These are phyloP conservation scores for Syrista parreyssii DNA, from an alignment of 2,888 invertebrate species.

Conservation along the genomic window DNA sequence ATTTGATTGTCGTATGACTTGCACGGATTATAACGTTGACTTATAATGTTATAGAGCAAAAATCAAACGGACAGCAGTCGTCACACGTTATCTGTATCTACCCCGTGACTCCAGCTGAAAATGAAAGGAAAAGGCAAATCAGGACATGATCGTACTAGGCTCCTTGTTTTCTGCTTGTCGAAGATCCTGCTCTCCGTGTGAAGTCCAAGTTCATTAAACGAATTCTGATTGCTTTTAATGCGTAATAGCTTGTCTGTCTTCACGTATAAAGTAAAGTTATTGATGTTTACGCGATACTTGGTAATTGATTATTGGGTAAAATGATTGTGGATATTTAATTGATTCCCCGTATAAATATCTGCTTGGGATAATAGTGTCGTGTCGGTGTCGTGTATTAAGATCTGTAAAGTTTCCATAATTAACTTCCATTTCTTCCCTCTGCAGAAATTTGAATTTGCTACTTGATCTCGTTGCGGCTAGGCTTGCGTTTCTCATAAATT, in stretches of 20 bases:
- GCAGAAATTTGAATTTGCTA: neutral
- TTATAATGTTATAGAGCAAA: neutral
- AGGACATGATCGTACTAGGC: constrained; percentile 21
- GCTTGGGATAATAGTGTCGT: neutral
- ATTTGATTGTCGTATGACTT: constrained; percentile 4
- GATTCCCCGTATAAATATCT: neutral
- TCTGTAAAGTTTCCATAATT: neutral
- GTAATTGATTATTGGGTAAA: neutral
- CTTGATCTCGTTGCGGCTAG: neutral
- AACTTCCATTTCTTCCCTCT: neutral
- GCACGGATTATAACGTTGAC: neutral
- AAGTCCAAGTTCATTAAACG: neutral
- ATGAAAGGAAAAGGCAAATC: constrained; percentile 18
- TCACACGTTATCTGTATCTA: constrained; percentile 4
- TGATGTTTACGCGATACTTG: neutral
- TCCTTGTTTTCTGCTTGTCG: neutral
- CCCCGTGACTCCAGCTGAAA: constrained; percentile 18
- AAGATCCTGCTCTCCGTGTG: neutral
- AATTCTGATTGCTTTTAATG: neutral
- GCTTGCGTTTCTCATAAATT: neutral
- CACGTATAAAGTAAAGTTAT: neutral
- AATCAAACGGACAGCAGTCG: neutral
- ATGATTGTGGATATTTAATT: neutral
- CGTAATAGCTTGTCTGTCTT: neutral
- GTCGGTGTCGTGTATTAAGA: neutral